Evolutionary conservation across 2,113 vertebrate genomes (phyloP), one percentile per base, ranked within the genome.

Genomic region (Dicerorhinus sumatrensis): DNA sequence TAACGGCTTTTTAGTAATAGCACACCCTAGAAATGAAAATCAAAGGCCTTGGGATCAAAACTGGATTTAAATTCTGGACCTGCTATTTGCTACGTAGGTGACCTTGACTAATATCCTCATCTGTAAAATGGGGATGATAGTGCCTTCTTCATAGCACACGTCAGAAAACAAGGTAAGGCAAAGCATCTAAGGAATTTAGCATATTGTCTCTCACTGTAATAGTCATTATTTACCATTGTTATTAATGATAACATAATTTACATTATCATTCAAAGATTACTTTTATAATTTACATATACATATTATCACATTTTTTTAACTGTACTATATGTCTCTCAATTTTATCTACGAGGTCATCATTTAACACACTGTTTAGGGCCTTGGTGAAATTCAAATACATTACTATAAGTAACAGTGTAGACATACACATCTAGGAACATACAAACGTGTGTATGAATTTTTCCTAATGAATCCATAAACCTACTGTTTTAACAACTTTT

Each of bases 1-100:
- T 87, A 92, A 67, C 46, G 27, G 3, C 29, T 87, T 87, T 62
- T 96, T 63, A 90, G 36, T 79, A 96, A 70, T n/a, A 82, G 33
- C 16, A 94, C 6, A 51, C 56, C 31, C 6, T 73, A 62, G 12
- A 12, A 79, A 51, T 83, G 36, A 51, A 33, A 9, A 79, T 17
- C 25, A 83, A 93, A 93, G 23, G 3, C 27, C 10, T 46, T 70
- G 18, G n/a, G 31, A 92, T 80, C 9, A 69, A 95, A 80, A 65
- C 13, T 29, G 1, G 39, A 46, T 51, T 93, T 80, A 89, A 88
- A 93, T 85, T 80, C 48, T 76, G 81, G 33, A 90, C 51, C 56
- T 72, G 46, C 1, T 77, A 39, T 76, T 62, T 90, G 33, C 17
- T 42, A 46, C 29, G 54, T 60, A 76, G 58, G 12, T 76, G 39